Percentiles rank a stretch among this genome's conserved stretches.
These are phyloP conservation scores for Anoura caudifer DNA, from an alignment of 2,113 vertebrate genomes.

Conservation along the genomic window DNA sequence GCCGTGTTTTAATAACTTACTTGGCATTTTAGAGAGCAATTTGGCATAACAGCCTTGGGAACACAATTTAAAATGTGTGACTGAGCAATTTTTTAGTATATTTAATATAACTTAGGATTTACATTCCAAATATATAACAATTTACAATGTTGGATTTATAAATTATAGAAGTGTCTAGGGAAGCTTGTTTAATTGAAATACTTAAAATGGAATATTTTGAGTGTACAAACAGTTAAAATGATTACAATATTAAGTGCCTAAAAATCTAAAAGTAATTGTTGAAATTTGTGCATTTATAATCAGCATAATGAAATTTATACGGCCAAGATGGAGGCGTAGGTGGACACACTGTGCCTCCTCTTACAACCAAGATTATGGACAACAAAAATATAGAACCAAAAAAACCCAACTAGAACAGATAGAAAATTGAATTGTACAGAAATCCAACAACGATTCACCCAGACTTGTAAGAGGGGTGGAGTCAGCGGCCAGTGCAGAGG, in stretches of 20 bases:
- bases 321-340: no score
- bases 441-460: no score
- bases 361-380: no score
- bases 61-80: slow-evolving; percentile 16
- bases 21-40: slow-evolving; percentile 5
- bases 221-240: neutral
- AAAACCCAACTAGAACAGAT: no score
- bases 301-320: neutral
- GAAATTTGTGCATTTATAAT: neutral
- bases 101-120: neutral
- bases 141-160: neutral
- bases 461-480: no score
- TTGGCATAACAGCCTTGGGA: neutral
- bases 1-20: neutral
- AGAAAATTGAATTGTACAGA: no score
- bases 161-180: neutral
- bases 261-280: neutral
- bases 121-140: neutral
- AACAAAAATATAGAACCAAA: no score
- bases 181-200: neutral
- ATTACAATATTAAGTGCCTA: neutral
- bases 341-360: no score
- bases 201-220: neutral
- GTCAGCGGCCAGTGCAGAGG: no score
- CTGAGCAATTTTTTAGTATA: neutral